A percentile compares a stretch with the other conserved stretches of the same genome.
Conservation (phyloP, 2,113 vertebrate genomes). For the Clarias batrachus region DNA sequence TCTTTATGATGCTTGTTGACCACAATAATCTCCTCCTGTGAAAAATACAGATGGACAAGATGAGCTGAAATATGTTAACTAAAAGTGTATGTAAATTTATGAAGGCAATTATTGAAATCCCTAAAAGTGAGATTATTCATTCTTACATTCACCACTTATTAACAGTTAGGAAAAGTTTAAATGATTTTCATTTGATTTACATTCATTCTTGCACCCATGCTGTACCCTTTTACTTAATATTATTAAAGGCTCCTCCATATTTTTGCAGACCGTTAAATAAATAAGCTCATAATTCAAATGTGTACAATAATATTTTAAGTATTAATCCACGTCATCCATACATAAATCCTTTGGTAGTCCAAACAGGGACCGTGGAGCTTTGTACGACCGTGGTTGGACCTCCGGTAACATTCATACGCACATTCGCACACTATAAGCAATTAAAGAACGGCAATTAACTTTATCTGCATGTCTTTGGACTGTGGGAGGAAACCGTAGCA, state of each 20-base stretch:
- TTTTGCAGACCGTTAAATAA: neutral
- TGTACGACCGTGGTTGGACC: too few species aligned
- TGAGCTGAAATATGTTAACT: too few species aligned
- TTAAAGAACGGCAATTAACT: too few species aligned
- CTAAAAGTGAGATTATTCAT: neutral
- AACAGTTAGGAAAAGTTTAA: neutral
- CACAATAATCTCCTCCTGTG: conserved; percentile 44
- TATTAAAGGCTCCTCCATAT: neutral
- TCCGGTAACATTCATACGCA: too few species aligned
- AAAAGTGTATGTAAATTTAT: neutral
- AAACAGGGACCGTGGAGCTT: too few species aligned
- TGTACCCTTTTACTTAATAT: neutral
- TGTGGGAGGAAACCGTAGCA: too few species aligned
- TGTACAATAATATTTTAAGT: neutral
- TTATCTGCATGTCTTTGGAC: too few species aligned
- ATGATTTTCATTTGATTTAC: neutral
- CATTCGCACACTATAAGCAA: too few species aligned
- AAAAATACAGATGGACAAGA: neutral
- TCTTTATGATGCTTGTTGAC: conserved; percentile 42
- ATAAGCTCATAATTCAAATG: neutral
- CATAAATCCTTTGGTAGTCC: too few species aligned
- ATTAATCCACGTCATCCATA: neutral
- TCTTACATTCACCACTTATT: neutral
- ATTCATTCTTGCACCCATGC: neutral
- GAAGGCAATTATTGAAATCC: neutral